Percentiles rank a stretch among this genome's conserved stretches.
Conservation (phyloP, 2,888 invertebrate species). For the Petrolisthes manimaculis region DNA sequence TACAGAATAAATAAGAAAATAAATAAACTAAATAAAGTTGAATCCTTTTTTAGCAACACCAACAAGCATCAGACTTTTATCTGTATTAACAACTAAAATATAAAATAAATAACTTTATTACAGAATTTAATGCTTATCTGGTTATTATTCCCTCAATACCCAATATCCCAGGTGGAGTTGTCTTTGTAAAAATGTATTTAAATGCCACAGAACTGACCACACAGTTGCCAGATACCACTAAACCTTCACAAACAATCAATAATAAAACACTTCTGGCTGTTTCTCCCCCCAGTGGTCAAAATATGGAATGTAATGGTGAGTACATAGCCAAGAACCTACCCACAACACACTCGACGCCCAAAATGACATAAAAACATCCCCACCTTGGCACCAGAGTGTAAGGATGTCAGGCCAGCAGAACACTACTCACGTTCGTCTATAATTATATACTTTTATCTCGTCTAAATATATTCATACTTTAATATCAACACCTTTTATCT, state of each 20-base stretch:
- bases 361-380: neutral
- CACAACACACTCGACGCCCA: too few relatives aligned
- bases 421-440: neutral
- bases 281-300: too few relatives aligned
- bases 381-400: neutral
- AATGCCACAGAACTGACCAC: neutral
- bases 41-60: too few relatives aligned
- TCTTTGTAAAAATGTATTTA: neutral
- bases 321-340: too few relatives aligned
- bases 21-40: too few relatives aligned
- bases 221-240: slow-evolving; percentile 32
- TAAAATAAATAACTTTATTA: too few relatives aligned
- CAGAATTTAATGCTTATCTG: too few relatives aligned
- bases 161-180: neutral
- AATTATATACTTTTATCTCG: neutral
- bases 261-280: neutral
- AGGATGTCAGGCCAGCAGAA: neutral
- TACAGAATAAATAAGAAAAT: too few relatives aligned
- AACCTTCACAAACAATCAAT: slow-evolving; percentile 13
- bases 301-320: too few relatives aligned
- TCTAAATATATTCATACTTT: neutral
- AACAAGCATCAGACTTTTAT: too few relatives aligned
- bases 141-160: neutral
- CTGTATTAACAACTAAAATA: too few relatives aligned
- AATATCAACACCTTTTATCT: neutral